Conservation (phyloP, 2,888 invertebrate genomes). For the Tenthredo livida region DNA sequence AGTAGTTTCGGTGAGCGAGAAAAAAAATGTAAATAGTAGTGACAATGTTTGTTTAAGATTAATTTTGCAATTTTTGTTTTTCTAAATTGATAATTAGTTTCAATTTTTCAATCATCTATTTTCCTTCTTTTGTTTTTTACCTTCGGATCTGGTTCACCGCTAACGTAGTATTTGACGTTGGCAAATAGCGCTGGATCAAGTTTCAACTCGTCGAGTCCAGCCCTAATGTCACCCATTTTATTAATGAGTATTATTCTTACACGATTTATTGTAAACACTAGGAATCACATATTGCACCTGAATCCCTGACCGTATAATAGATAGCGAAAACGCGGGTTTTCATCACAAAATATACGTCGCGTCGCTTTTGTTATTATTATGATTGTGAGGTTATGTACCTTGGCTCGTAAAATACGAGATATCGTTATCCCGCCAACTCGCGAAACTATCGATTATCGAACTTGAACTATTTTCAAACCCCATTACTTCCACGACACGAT, state of each 20-base stretch:
- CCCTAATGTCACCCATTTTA: slow-evolving; percentile 78
- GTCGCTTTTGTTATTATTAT: slow-evolving; percentile 75
- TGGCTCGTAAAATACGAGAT: neutral
- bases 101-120: too few relatives aligned
- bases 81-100: neutral
- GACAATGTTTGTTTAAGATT: neutral
- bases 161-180: slow-evolving; percentile 91
- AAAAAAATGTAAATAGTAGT: neutral
- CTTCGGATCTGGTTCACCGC: slow-evolving; percentile 82
- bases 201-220: slow-evolving; percentile 77
- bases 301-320: slow-evolving; percentile 3
- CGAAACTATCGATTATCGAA: slow-evolving; percentile 28
- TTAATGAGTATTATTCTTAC: slow-evolving; percentile 44
- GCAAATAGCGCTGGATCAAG: slow-evolving; percentile 85
- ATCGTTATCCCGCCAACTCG: slow-evolving; percentile 26
- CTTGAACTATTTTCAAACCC: neutral
- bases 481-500: neutral
- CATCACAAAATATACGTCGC: slow-evolving; percentile 68
- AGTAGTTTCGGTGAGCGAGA: neutral
- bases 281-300: slow-evolving; percentile 60
- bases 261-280: slow-evolving; percentile 52
- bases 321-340: slow-evolving; percentile 51
- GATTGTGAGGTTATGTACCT: slow-evolving; percentile 69
- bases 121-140: slow-evolving; percentile 59
- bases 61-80: neutral